Conservation (phyloP, 2,797 vertebrate species). For the Spinibarbus caldwelli region DNA sequence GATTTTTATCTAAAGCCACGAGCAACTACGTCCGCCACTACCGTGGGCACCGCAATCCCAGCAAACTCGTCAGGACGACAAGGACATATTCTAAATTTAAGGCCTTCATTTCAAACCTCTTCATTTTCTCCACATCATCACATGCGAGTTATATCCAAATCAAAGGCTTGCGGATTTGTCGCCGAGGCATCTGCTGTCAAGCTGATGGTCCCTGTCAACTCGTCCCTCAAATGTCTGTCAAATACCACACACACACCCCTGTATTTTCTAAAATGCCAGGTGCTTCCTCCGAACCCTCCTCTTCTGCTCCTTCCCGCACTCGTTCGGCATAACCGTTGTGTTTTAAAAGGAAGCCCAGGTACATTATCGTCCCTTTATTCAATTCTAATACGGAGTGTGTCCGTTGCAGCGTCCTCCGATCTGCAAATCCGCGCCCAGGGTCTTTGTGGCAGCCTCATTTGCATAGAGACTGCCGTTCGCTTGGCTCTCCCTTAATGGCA, state of each 20-base stretch:
- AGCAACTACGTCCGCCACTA: not conserved
- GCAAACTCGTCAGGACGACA: not conserved
- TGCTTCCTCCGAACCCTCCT: slow-evolving; percentile 30
- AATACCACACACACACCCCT: slow-evolving; percentile 38
- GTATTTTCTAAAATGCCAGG: slow-evolving; percentile 39
- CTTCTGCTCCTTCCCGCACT: slow-evolving; percentile 31
- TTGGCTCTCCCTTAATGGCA: slow-evolving; percentile 48
- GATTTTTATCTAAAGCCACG: slow-evolving; percentile 25
- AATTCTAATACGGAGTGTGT: slow-evolving; percentile 57
- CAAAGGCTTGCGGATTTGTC: slow-evolving; percentile 25
- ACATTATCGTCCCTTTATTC: slow-evolving; percentile 60
- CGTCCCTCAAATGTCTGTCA: slow-evolving; percentile 40
- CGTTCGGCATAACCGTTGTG: slow-evolving; percentile 43
- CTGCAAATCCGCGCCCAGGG: slow-evolving; percentile 49
- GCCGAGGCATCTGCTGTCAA: slow-evolving; percentile 28
- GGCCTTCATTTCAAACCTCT: slow-evolving; percentile 27
- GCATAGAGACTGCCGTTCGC: slow-evolving; percentile 46
- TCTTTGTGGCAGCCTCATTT: slow-evolving; percentile 67
- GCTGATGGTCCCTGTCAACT: slow-evolving; percentile 23
- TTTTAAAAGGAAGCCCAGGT: slow-evolving; percentile 56
- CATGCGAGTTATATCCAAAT: not conserved
- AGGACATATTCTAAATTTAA: slow-evolving; percentile 12
- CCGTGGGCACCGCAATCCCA: slow-evolving; percentile 6
- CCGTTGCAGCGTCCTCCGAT: slow-evolving; percentile 46
- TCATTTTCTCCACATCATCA: not conserved